A percentile compares a stretch with the other conserved stretches of the same genome.
These are phyloP conservation scores for Oscheius sp. DNA, from an alignment of 2,888 invertebrate species.

Conservation along the genomic window DNA sequence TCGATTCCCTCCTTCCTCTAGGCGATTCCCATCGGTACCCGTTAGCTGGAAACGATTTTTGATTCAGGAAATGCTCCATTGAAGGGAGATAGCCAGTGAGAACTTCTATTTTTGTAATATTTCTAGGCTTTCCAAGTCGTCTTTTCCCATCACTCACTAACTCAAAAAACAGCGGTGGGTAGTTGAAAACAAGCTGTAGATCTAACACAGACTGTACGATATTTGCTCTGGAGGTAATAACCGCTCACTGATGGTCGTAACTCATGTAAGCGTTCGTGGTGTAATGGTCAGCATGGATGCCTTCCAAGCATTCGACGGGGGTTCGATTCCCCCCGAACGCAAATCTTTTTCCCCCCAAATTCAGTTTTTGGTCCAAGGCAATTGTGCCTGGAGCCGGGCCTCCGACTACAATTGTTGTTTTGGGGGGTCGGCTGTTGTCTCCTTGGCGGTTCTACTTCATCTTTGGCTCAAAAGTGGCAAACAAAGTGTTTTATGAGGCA, in stretches of 20 bases:
- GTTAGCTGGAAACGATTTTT: too few species aligned
- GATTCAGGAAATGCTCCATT: too few species aligned
- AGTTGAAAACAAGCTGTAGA: too few species aligned
- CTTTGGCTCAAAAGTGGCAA: neutral
- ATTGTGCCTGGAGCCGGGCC: too few species aligned
- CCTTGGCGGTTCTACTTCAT: neutral
- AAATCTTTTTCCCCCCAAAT: neutral
- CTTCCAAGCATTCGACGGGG: conserved; percentile 55
- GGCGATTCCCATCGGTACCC: conserved; percentile 9
- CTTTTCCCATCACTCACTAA: too few species aligned
- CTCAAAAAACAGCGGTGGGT: neutral
- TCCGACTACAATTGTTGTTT: neutral
- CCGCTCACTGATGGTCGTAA: too few species aligned
- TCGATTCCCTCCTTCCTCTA: conserved; percentile 9
- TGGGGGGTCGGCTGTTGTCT: neutral
- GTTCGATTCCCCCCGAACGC: conserved; percentile 51
- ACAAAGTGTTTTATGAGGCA: neutral
- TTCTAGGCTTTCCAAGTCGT: too few species aligned
- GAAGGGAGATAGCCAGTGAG: too few species aligned
- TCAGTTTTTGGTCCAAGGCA: neutral
- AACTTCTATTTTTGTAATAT: too few species aligned
- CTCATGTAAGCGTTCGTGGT: conserved; percentile 51
- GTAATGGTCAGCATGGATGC: conserved; percentile 55
- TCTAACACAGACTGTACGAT: too few species aligned
- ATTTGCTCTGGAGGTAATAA: too few species aligned